A percentile compares a stretch with the other conserved stretches of the same genome.
These are phyloP conservation scores for Pterocles burchelli DNA, from an alignment of 2,113 vertebrate genomes.

Conservation along the genomic window DNA sequence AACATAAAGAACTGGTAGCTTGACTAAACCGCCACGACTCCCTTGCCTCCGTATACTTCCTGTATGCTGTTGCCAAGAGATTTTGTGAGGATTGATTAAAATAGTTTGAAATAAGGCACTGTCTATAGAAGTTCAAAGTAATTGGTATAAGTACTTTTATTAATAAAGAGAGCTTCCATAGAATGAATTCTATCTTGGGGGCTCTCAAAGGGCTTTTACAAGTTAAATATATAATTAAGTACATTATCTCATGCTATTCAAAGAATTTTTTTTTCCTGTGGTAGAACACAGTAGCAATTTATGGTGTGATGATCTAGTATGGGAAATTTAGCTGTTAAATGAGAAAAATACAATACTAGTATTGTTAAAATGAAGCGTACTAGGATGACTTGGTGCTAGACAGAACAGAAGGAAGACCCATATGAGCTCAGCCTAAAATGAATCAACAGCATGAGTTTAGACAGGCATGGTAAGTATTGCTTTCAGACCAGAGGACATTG, in stretches of 20 bases:
- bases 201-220: constrained; percentile 54
- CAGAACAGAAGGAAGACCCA: background rate
- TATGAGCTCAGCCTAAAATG: background rate
- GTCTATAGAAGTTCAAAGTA: constrained; percentile 58
- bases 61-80: constrained; percentile 43
- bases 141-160: constrained; percentile 57
- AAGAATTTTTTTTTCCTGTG: background rate
- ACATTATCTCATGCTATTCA: constrained; percentile 30
- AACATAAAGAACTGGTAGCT: constrained; percentile 17
- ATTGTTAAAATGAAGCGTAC: background rate
- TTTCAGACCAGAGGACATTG: background rate
- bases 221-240: constrained; percentile 67
- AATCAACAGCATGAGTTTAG: background rate
- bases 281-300: background rate
- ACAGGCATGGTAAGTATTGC: background rate
- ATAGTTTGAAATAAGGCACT: constrained; percentile 47
- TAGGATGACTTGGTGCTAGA: background rate
- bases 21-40: background rate
- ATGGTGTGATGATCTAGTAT: background rate
- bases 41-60: background rate
- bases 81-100: constrained; percentile 66
- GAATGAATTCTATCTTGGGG: constrained; percentile 39
- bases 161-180: constrained; percentile 56
- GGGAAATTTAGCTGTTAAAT: background rate
- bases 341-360: background rate